Evolutionary conservation across 2,113 vertebrate genomes (phyloP).

Genomic region (Mesembrinibis cayennensis): DNA sequence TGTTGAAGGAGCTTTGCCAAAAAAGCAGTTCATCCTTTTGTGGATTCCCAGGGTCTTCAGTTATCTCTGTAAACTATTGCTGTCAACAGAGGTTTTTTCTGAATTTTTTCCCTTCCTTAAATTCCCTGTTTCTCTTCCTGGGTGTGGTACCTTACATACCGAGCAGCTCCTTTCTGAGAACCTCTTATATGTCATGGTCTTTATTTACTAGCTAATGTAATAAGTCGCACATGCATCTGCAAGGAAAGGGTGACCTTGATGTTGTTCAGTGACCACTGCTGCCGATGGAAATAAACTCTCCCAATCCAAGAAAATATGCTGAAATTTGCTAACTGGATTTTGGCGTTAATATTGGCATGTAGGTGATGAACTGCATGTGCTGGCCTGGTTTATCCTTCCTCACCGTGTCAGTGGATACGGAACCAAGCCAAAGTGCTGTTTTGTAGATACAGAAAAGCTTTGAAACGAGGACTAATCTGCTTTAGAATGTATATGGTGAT

Average conservation of each 20-base stretch:
- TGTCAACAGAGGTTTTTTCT: background rate
- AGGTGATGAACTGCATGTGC: background rate
- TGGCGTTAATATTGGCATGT: background rate
- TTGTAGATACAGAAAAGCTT: background rate
- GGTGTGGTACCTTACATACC: background rate
- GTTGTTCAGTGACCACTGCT: background rate
- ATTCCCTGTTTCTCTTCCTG: background rate
- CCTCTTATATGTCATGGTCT: background rate
- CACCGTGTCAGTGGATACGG: accelerated
- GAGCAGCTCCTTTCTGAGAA: background rate
- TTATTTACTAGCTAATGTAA: background rate
- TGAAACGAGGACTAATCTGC: background rate
- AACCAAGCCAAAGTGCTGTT: background rate
- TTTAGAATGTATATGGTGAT: background rate
- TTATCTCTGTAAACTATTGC: background rate
- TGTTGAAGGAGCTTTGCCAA: background rate
- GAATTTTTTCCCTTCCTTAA: background rate
- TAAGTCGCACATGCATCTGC: background rate
- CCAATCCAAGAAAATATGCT: background rate
- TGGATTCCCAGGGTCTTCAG: background rate
- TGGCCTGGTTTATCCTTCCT: background rate
- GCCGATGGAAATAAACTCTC: background rate
- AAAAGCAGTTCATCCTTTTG: background rate
- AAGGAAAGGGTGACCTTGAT: background rate
- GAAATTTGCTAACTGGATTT: background rate